phyloP scores from a whole-genome alignment of 2,113 vertebrate species.

The Mustelus asterias region DNA sequence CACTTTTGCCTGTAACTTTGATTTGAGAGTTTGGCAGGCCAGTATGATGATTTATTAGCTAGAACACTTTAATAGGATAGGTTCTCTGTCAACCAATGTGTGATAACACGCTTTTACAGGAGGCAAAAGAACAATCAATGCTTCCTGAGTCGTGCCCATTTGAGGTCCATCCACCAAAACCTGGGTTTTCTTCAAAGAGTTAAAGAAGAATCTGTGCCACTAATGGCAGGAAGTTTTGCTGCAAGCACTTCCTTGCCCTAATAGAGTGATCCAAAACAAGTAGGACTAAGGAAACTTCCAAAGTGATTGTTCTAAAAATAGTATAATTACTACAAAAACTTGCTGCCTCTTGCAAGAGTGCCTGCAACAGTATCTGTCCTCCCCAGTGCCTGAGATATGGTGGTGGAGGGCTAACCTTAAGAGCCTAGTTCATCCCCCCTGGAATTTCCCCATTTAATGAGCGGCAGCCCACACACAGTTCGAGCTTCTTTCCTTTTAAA shows the following conservation, averaged over 20 bases:
- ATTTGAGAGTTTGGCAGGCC: neutral
- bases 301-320: neutral
- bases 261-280: neutral
- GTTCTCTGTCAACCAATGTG: neutral
- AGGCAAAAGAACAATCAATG: neutral
- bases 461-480: constrained; percentile 25
- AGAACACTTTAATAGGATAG: neutral
- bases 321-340: neutral
- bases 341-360: neutral
- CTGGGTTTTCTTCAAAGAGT: neutral
- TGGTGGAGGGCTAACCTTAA: neutral
- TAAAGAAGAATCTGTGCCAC: neutral
- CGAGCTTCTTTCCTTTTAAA: neutral
- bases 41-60: neutral
- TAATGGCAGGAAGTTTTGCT: neutral
- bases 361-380: neutral
- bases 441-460: constrained; percentile 28
- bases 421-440: neutral
- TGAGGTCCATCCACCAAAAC: neutral
- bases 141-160: neutral
- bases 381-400: neutral
- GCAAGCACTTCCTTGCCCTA: neutral
- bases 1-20: neutral
- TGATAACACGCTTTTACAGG: neutral
- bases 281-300: neutral